These are phyloP conservation scores for Xestobium rufovillosum DNA, from an alignment of 2,888 invertebrate genomes.

Conservation along the genomic window DNA sequence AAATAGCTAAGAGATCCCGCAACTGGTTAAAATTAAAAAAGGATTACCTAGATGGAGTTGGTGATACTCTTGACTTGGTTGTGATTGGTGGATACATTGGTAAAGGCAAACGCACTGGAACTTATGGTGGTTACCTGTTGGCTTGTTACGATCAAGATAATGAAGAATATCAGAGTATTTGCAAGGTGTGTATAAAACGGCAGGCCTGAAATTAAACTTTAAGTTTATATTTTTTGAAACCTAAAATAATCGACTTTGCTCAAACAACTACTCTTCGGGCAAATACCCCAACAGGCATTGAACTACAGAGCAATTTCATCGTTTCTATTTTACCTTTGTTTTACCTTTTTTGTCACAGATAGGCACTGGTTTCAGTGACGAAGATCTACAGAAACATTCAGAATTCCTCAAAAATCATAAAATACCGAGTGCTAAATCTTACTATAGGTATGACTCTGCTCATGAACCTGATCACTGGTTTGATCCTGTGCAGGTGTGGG, in stretches of 20 bases:
- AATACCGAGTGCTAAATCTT: constrained; percentile 67
- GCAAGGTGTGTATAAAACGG: constrained; percentile 76
- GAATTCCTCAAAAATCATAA: constrained; percentile 67
- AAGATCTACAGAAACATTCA: constrained; percentile 70
- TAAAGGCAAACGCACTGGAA: constrained; percentile 86
- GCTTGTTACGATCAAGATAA: constrained; percentile 85
- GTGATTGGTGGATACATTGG: constrained; percentile 93
- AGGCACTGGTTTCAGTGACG: constrained; percentile 93
- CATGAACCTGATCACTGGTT: constrained; percentile 87
- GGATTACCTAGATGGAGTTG: constrained; percentile 93
- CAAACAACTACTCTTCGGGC: no score
- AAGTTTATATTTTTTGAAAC: background rate
- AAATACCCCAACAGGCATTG: no score
- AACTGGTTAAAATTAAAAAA: constrained; percentile 97
- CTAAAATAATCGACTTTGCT: background rate
- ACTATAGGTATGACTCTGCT: constrained; percentile 68
- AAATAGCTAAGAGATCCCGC: constrained; percentile 89
- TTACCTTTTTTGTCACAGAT: constrained; percentile 51
- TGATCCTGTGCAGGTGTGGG: constrained; percentile 75
- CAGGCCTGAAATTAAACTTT: constrained; percentile 2
- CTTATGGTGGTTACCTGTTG: constrained; percentile 90
- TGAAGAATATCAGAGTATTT: constrained; percentile 89
- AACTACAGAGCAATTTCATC: no score
- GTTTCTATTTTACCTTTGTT: constrained; percentile 8
- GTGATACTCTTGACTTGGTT: constrained; percentile 93